Percentiles rank a stretch among this genome's conserved stretches.
These are phyloP conservation scores for Monochamus saltuarius DNA, from an alignment of 1,140 invertebrate species.

Conservation along the genomic window DNA sequence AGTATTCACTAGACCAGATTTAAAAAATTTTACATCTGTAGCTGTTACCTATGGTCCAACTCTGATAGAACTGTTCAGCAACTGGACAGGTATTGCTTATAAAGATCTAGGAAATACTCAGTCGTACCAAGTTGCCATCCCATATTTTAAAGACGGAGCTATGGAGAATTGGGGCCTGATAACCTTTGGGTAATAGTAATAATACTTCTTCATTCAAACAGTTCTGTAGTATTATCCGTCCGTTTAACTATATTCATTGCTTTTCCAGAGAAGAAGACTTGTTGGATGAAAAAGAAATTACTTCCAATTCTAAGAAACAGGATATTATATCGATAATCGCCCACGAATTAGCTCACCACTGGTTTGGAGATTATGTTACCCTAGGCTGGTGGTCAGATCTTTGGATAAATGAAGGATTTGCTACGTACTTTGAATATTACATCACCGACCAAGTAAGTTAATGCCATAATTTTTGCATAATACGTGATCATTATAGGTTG, in stretches of 20 bases:
- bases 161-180: slow-evolving; percentile 91
- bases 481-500: too few relatives aligned
- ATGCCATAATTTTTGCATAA: neutral
- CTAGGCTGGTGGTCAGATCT: slow-evolving; percentile 56
- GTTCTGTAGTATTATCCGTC: too few relatives aligned
- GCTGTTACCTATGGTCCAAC: slow-evolving; percentile 51
- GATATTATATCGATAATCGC: slow-evolving; percentile 57
- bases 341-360: slow-evolving; percentile 68
- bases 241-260: too few relatives aligned
- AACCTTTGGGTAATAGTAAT: slow-evolving; percentile 86
- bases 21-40: slow-evolving; percentile 62
- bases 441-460: slow-evolving; percentile 32
- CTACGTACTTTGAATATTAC: slow-evolving; percentile 52
- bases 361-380: slow-evolving; percentile 72
- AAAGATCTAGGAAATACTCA: slow-evolving; percentile 36
- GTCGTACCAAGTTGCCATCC: slow-evolving; percentile 68
- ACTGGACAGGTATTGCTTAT: slow-evolving; percentile 54
- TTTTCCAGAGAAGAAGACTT: slow-evolving; percentile 60
- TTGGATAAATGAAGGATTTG: slow-evolving; percentile 59
- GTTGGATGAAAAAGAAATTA: slow-evolving; percentile 56
- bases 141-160: slow-evolving; percentile 82
- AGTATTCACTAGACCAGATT: slow-evolving; percentile 72
- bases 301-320: slow-evolving; percentile 53
- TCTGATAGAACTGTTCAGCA: slow-evolving; percentile 52
- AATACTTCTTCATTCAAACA: too few relatives aligned